Base-by-base conservation (phyloP, 2,797 vertebrate species). In the Takifugu rubripes region DNA sequence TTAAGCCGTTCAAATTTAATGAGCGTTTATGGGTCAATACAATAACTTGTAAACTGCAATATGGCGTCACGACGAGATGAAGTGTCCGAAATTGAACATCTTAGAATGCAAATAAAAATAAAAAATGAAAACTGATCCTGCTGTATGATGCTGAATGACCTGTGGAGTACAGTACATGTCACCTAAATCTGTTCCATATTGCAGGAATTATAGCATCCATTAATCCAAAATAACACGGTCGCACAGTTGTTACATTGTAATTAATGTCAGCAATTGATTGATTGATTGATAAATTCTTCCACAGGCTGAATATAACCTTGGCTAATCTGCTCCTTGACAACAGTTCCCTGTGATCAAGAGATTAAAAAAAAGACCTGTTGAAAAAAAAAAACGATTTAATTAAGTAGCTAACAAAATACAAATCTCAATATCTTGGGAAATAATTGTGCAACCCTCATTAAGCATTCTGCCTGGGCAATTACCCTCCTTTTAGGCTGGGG, bases 391-490 rank as follows among this genome's bases (percentile, higher is more conserved):
- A 77, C 75, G 25, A 49, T 81, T 86, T 88, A 81, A 88, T 90
- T 86, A 84, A 85, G 84, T 86, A 58, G 72, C 78, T 78, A 83
- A 86, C 83, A 87, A 89, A 88, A 90, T 83, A 87, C 83, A 89
- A 84, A 89, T 85, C 81, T 88, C 76, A 77, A 79, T 81, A 84
- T 75, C 74, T 78, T 43, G 68, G 71, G 82, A 82, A 90, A 88
- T 90, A 88, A 91, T 88, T 83, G 88, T 81, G 73, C 82, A 75
- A 76, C 84, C 84, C 85, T 89, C 86, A 88, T 90, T 91, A 89
- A 79, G 74, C 85, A 74, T 87, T 87, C 83, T 74, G 74, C 84
- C 83, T 78, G 76, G 81, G 79, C 77, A 82, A 90, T 90, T 89
- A 89, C 64, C 87, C 83, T 82, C 86, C 69, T 67, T 78, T 81